Base-by-base conservation (phyloP, 2,113 vertebrate genomes). In the Motacilla alba region DNA sequence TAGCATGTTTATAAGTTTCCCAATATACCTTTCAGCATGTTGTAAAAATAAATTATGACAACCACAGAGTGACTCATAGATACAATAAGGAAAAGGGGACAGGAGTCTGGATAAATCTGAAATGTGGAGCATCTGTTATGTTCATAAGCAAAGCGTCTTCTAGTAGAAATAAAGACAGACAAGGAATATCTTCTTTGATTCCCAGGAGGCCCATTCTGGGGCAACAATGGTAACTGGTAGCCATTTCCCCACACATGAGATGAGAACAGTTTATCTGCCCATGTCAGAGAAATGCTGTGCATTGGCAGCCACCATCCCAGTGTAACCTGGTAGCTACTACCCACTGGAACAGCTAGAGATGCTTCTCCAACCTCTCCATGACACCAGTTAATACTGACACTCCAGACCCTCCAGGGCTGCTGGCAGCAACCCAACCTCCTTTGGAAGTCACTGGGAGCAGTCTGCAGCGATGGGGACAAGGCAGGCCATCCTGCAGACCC, bases 11-110 rank as follows among this genome's bases (percentile, higher is more conserved):
- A 9, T 83, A 92, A 81, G 18, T 33, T 86, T 58, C 41, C 76
- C 67, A 41, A 70, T 83, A 78, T 6, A 89, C 19, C 52, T 90
- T 86, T 75, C 83, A 78, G 43, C 3, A 2, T 70, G 22, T 73
- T 91, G 73, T 87, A 89, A 95, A 97, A 95, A 96, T 77, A 93
- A 88, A 80, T 64, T 52, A 74, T 23, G 72, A 86, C 47, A 96
- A 50, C 20, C 55, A 7, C 79, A 41, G 59, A 82, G 22, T 83
- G 85, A 93, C 58, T 84, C 84, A 94, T 2, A 62, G 43, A 33
- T 56, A 93, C 46, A 83, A 9, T 21, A 77, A 85, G 27, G 84
- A 91, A 89, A 19, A 43, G 16, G 15, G 19, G 52, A 76, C 14
- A 83, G 19, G 30, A 39, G n/a, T 24, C 64, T 83, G 68, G 60